A percentile compares a stretch with the other conserved stretches of the same genome.
Conservation (phyloP, 1,140 invertebrate genomes). For the Drosophila asahinai region DNA sequence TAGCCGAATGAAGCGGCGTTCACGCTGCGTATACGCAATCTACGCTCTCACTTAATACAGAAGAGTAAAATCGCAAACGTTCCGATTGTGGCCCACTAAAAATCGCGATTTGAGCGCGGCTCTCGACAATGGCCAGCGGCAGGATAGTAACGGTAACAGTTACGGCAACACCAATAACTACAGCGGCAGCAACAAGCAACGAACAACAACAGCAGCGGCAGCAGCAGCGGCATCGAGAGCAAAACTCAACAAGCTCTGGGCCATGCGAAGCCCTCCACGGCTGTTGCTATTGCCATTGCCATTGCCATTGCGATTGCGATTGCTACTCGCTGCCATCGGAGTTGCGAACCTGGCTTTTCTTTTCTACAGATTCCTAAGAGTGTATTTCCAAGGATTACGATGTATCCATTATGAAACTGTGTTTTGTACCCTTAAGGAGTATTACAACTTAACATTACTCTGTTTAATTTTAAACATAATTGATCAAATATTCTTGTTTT, state of each 20-base stretch:
- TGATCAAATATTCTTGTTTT: no score
- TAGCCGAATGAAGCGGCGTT: background rate
- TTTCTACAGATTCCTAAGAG: background rate
- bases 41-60: slow-evolving; percentile 56
- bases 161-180: slow-evolving; percentile 30
- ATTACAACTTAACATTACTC: no score
- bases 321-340: slow-evolving; percentile 15
- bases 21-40: slow-evolving; percentile 63
- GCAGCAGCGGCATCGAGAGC: slow-evolving; percentile 9
- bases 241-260: slow-evolving; percentile 60
- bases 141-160: slow-evolving; percentile 38
- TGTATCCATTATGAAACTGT: background rate
- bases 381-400: background rate
- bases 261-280: slow-evolving; percentile 16
- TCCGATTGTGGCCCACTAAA: slow-evolving; percentile 54
- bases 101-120: slow-evolving; percentile 44
- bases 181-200: background rate
- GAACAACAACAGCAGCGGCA: background rate
- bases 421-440: no score
- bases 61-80: slow-evolving; percentile 52
- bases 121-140: slow-evolving; percentile 57
- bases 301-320: slow-evolving; percentile 46
- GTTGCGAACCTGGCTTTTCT: slow-evolving; percentile 3
- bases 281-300: slow-evolving; percentile 22
- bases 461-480: no score